phyloP scores from a whole-genome alignment of 2,797 vertebrate species.

The Coracias cyanogaster region DNA sequence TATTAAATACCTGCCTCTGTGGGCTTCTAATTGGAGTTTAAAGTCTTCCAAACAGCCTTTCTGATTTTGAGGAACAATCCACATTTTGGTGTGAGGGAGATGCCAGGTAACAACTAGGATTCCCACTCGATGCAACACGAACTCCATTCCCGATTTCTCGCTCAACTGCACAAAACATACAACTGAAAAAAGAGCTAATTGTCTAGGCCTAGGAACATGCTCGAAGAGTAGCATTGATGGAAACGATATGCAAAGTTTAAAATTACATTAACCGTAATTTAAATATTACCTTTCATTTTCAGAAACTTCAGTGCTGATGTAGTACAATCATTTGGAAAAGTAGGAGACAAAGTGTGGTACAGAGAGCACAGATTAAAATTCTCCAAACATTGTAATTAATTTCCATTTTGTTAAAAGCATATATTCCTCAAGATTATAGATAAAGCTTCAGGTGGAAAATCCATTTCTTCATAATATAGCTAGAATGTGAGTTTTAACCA shows the following conservation, averaged over 20 bases:
- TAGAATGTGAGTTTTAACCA: conserved; percentile 66
- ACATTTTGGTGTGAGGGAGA: conserved; percentile 57
- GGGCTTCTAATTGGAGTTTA: neutral
- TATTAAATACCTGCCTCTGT: neutral
- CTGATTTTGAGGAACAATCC: conserved; percentile 58
- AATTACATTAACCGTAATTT: conserved; percentile 81
- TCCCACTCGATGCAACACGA: conserved; percentile 55
- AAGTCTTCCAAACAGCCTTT: neutral
- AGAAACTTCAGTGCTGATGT: conserved; percentile 79
- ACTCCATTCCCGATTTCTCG: neutral
- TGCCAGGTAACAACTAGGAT: conserved; percentile 15
- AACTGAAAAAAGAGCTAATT: conserved; percentile 45
- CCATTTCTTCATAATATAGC: conserved; percentile 57
- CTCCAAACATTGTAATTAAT: conserved; percentile 27
- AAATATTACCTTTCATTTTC: conserved; percentile 78
- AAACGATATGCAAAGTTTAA: conserved; percentile 71
- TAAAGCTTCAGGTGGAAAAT: conserved; percentile 73
- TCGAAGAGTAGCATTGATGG: conserved; percentile 62
- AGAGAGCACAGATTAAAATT: conserved; percentile 65
- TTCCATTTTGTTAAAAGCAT: conserved; percentile 69
- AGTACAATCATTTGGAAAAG: conserved; percentile 77
- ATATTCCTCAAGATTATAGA: conserved; percentile 62
- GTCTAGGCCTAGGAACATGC: conserved; percentile 78
- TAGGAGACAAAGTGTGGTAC: conserved; percentile 56
- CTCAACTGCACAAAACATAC: conserved; percentile 49